Base-by-base conservation (phyloP, 2,888 invertebrate species). In the Apodemia mormo region DNA sequence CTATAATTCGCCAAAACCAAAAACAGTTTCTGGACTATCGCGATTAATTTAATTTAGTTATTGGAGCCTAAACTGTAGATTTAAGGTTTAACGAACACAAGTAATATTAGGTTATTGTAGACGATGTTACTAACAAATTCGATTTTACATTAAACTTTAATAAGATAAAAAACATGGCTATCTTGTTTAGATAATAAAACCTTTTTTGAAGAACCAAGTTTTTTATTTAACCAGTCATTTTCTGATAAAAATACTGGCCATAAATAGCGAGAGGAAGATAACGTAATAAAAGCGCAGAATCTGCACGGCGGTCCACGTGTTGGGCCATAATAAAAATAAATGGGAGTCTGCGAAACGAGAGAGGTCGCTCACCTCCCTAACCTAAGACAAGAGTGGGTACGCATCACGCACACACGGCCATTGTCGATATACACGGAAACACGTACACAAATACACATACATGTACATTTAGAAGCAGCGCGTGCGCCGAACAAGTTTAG, bases 291-390 rank as follows among this genome's bases (percentile, higher is more conserved):
- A 88, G 83, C 82, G 83, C 82, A 77, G 78, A 82, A 81, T 82
- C 81, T 81, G 80, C 80, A 81, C 77, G 80, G 77, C 82, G 79
- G 82, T 84, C 89, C 92, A 91, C 92, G 92, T 92, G 92, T 85
- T 85, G 82, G 76, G 79, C 83, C 82, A 90, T 87, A 92, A 90
- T 92, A 93, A 93, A 93, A 92, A 92, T 92, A 93, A 91, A 92
- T 87, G 88, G 88, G 89, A 85, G 83, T 87, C 89, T 86, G 88
- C 85, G 88, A 87, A 89, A 87, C 82, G 81, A 83, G 87, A 86
- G 89, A 88, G 92, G 92, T 92, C 92, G 88, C 86, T 91, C 91
- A 92, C 92, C 92, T 92, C 90, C 92, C 92, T 93, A 93, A 93
- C 92, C 92, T 93, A 92, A 93, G 92, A 92, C 92, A 92, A 92